Conservation (phyloP, 2,113 vertebrate species). For the Grammomys surdaster region DNA sequence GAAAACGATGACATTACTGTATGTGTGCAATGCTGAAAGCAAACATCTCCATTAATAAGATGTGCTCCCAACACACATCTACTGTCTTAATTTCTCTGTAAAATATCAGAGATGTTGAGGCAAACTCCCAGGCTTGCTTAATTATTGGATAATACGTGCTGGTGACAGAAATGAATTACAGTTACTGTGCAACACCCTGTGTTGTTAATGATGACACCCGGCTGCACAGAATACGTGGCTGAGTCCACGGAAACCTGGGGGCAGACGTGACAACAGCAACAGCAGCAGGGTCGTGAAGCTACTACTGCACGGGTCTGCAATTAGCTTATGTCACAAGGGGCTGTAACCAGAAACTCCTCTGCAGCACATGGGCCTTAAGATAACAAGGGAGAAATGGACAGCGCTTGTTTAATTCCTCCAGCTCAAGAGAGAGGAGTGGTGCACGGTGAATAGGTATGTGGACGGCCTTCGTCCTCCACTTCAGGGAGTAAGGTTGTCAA, state of each 20-base stretch:
- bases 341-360: background rate
- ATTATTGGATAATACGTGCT: background rate
- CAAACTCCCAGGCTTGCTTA: constrained; percentile 37
- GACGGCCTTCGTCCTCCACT: background rate
- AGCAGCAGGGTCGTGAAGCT: accelerated
- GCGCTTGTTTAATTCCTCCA: background rate
- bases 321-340: constrained; percentile 11
- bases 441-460: background rate
- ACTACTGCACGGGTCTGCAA: background rate
- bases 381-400: background rate
- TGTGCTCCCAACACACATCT: background rate
- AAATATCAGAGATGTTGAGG: constrained; percentile 21
- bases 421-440: background rate
- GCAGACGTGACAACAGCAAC: accelerated
- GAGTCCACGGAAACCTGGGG: accelerated
- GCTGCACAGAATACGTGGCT: background rate
- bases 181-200: background rate
- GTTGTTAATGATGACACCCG: background rate
- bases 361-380: background rate
- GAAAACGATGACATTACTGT: background rate
- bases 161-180: constrained; percentile 10
- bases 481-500: background rate
- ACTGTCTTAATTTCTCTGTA: background rate
- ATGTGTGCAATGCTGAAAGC: background rate
- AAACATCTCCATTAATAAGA: background rate